These are phyloP conservation scores for Euzetes globulus DNA, from an alignment of 2,888 invertebrate species.

Conservation along the genomic window DNA sequence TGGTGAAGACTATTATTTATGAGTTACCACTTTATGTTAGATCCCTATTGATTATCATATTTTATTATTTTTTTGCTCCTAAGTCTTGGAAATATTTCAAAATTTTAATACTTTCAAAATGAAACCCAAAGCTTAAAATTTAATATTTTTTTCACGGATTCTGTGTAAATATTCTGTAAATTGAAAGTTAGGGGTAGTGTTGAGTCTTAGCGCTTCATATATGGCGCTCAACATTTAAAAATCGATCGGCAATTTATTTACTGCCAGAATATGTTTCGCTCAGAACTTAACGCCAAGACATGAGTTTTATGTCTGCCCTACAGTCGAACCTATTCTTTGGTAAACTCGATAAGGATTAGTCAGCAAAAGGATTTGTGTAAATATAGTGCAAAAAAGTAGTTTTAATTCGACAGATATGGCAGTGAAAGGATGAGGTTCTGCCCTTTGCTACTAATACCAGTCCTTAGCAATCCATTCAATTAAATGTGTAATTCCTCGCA, in stretches of 20 bases:
- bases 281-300: not conserved
- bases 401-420: not conserved
- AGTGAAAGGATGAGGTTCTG: not conserved
- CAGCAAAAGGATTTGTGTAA: constrained; percentile 7
- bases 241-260: constrained; percentile 26
- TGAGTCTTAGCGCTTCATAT: not conserved
- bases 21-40: not conserved
- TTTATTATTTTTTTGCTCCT: not conserved
- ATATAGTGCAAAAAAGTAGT: not conserved
- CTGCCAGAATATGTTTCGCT: not conserved
- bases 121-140: constrained; percentile 3
- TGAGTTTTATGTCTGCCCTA: not conserved
- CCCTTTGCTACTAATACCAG: not conserved
- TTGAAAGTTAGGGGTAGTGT: no score
- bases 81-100: not conserved
- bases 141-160: not conserved
- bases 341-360: not conserved
- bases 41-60: constrained; percentile 1
- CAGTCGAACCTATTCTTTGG: constrained; percentile 1
- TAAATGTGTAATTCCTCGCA: no score
- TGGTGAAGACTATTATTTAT: not conserved
- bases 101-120: not conserved
- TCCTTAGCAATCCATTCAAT: no score
- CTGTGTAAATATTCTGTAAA: not conserved
- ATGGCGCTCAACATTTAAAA: constrained; percentile 12